A percentile compares a stretch with the other conserved stretches of the same genome.
These are phyloP conservation scores for Loriculus beryllinus DNA, from an alignment of 2,797 vertebrate genomes.

Conservation along the genomic window DNA sequence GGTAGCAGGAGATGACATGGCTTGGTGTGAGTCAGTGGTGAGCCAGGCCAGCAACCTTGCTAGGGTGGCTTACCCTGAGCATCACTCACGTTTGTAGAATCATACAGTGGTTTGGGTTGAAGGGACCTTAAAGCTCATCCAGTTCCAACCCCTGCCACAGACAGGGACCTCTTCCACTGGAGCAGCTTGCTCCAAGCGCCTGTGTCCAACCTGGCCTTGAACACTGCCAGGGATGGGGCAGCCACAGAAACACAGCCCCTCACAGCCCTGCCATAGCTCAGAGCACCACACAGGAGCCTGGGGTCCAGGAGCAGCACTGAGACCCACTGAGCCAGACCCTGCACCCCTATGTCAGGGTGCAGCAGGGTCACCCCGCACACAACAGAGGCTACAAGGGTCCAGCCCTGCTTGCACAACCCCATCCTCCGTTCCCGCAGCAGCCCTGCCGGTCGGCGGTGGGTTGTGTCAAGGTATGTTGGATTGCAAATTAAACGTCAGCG, in stretches of 20 bases:
- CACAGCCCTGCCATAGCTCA: background rate
- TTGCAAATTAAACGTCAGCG: slow-evolving; percentile 77
- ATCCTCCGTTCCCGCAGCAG: background rate
- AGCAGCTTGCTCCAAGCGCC: background rate
- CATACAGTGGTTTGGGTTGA: rapidly evolving
- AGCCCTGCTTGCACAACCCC: rapidly evolving
- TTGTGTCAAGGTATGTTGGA: slow-evolving; percentile 77
- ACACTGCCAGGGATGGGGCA: background rate
- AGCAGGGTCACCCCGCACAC: rapidly evolving
- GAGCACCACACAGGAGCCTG: background rate
- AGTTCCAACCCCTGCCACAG: rapidly evolving
- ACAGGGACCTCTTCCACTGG: background rate
- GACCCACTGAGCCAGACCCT: rapidly evolving
- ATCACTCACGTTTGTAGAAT: rapidly evolving
- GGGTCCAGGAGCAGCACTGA: rapidly evolving
- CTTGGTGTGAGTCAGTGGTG: rapidly evolving
- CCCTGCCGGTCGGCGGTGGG: slow-evolving; percentile 1
- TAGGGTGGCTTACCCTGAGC: background rate
- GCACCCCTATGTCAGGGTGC: rapidly evolving
- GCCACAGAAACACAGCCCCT: background rate
- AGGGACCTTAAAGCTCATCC: background rate
- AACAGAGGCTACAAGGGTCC: background rate
- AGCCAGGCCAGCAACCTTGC: background rate
- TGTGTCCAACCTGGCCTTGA: background rate
- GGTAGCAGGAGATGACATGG: background rate